Evolutionary conservation across 2,113 vertebrate genomes (phyloP).

Genomic region (Gila orcuttii): DNA sequence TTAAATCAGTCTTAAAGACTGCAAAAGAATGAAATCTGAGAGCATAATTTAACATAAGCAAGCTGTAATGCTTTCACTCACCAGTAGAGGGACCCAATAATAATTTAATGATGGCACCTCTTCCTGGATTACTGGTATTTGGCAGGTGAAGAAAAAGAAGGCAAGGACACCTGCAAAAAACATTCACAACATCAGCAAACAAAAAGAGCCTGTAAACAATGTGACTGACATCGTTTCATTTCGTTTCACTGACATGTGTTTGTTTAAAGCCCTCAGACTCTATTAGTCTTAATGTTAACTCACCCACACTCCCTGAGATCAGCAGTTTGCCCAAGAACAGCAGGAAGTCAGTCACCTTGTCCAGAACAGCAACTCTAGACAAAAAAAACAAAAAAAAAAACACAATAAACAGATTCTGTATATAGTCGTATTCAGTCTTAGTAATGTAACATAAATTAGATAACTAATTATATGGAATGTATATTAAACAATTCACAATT

Average conservation of each 20-base stretch:
- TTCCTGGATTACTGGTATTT: conserved; percentile 79
- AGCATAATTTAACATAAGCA: neutral
- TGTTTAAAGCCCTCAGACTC: neutral
- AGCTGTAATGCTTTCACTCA: conserved; percentile 70
- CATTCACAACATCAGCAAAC: neutral
- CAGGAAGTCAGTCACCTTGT: conserved; percentile 94
- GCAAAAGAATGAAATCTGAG: too few species aligned
- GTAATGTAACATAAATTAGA: neutral
- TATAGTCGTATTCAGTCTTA: neutral
- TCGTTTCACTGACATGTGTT: too few species aligned
- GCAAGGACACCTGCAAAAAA: conserved; percentile 83
- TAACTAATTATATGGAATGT: neutral
- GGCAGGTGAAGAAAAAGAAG: conserved; percentile 91
- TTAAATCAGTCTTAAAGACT: too few species aligned
- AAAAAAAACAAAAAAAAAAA: neutral
- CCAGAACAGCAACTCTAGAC: conserved; percentile 88
- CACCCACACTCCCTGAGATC: conserved; percentile 90
- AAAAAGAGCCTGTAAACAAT: neutral
- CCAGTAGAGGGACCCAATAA: conserved; percentile 93
- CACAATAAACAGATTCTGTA: neutral
- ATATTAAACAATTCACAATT: neutral
- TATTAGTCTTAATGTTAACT: conserved; percentile 64
- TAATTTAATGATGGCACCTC: conserved; percentile 88
- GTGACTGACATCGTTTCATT: neutral
- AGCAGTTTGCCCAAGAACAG: conserved; percentile 92